Evolutionary conservation across 2,113 vertebrate species (phyloP), one percentile per base, ranked within the genome.

Genomic region (Dromas ardeola): DNA sequence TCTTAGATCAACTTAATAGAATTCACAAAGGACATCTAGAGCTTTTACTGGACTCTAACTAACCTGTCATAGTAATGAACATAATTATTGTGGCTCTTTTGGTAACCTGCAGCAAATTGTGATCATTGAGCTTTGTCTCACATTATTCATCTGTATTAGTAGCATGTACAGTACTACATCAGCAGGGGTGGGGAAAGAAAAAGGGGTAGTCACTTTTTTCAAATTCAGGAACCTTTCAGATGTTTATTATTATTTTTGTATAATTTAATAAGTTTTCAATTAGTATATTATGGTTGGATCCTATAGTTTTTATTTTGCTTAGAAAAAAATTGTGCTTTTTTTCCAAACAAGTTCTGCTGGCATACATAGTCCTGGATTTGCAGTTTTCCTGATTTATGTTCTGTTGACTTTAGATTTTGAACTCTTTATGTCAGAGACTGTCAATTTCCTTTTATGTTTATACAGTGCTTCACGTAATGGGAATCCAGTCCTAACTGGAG

Each of bases 21-120:
- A 87, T 92, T 73, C 59, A 65, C 47, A 69, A 50, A 91, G 49
- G 52, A 72, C 62, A 45, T 90, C 71, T 78, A 86, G 43, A 78
- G 34, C 55, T 96, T 95, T 92, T 92, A 67, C 47, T 91, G 55
- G 40, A 77, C 67, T 89, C 47, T 84, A 91, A 92, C 55, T 86
- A 88, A 89, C 86, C 23, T 0, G 0, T 90, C 81, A 78, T 55
- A 50, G 40, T 82, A 82, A 92, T 76, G 42, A 93, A 66, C 49
- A 47, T 91, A 66, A 95, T 96, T 94, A 81, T 32, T 91, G 55
- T 74, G 86, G 32, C 58, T 86, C 53, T 73, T 38, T 86, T 93
- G 77, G 86, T 77, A 79, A 91, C 53, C 58, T 87, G 42, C 42
- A 93, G 70, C 70, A 74, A 80, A 62, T 19, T 88, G 34, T 93